Percentiles rank a stretch among this genome's conserved stretches.
Evolutionary conservation across 2,113 vertebrate genomes (phyloP).

Genomic region (Chlorodrepanis virens): DNA sequence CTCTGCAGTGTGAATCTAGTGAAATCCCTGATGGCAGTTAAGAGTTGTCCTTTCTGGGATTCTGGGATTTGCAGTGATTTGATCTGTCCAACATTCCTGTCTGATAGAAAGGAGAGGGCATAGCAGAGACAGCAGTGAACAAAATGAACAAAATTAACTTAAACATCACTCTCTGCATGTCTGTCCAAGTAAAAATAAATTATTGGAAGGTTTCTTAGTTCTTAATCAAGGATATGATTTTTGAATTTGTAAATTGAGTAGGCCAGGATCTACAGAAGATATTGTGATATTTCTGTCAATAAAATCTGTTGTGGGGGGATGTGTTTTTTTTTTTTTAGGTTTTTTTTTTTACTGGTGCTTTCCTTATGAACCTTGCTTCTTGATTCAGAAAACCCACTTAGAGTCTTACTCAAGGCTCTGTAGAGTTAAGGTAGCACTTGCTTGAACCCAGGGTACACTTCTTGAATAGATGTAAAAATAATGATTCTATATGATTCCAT

Average conservation of each 20-base stretch:
- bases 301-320: background rate
- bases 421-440: background rate
- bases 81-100: background rate
- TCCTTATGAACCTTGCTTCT: background rate
- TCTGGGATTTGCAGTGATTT: conserved; percentile 10
- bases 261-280: background rate
- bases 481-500: background rate
- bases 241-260: background rate
- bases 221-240: background rate
- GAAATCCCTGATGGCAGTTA: conserved; percentile 37
- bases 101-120: background rate
- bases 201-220: background rate
- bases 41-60: background rate
- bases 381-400: background rate
- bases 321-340: too few species aligned
- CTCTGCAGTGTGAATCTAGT: conserved; percentile 1
- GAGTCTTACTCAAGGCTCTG: background rate
- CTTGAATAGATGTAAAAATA: background rate
- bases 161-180: background rate
- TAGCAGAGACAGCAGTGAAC: background rate
- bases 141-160: background rate
- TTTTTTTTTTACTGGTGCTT: background rate
- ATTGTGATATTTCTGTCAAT: background rate
- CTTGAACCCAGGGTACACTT: background rate
- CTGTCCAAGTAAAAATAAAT: background rate